Evolutionary conservation across 2,888 invertebrate genomes (phyloP).

Genomic region (Lasius fuliginosus): DNA sequence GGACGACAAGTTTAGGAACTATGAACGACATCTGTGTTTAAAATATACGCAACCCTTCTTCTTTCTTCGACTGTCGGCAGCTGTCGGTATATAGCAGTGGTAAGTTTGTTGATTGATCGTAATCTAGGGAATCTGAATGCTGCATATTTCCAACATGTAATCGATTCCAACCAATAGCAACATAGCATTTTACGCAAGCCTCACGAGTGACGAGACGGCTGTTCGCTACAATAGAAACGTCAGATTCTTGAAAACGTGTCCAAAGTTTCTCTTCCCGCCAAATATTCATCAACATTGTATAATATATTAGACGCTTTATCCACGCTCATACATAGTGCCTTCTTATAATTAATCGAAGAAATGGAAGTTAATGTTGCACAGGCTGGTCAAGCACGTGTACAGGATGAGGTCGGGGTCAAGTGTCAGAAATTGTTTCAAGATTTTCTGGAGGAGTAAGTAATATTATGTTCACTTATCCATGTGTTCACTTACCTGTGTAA

Average conservation of each 20-base stretch:
- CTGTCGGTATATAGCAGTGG: not conserved
- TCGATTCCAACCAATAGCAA: not conserved
- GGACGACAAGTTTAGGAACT: not conserved
- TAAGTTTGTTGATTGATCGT: not conserved
- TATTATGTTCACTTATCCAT: no score
- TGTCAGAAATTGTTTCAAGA: slow-evolving; percentile 98
- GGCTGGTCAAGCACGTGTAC: slow-evolving; percentile 91
- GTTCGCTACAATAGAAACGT: slow-evolving; percentile 1
- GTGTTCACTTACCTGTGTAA: no score
- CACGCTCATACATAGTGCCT: not conserved
- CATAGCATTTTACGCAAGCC: not conserved
- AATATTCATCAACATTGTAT: slow-evolving; percentile 32
- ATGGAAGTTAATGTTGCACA: slow-evolving; percentile 95
- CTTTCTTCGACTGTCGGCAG: not conserved
- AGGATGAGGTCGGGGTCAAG: slow-evolving; percentile 96
- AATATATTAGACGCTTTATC: slow-evolving; percentile 6
- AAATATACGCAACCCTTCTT: not conserved
- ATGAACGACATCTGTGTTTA: not conserved
- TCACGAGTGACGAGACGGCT: not conserved
- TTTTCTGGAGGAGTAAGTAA: slow-evolving; percentile 95
- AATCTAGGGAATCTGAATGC: not conserved
- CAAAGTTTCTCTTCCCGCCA: slow-evolving; percentile 69
- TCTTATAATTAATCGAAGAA: slow-evolving; percentile 41
- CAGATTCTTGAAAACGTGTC: slow-evolving; percentile 44
- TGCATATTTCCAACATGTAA: not conserved